phyloP scores from a whole-genome alignment of 2,888 invertebrate genomes.

The Phalera bucephala region DNA sequence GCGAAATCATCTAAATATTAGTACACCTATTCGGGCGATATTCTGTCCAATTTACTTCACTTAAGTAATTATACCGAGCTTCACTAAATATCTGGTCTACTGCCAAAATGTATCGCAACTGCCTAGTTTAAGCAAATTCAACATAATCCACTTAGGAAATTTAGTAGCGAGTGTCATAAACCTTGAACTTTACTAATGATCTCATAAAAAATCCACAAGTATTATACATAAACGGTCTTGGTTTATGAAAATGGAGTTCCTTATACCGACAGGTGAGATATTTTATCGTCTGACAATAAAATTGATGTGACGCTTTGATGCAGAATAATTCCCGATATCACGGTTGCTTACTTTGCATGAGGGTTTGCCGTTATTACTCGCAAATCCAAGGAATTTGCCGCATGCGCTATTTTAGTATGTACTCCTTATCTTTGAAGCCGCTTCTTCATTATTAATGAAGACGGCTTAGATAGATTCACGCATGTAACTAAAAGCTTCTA shows the following conservation, averaged over 20 bases:
- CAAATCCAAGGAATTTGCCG: slow-evolving; percentile 6
- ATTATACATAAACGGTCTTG: slow-evolving; percentile 19
- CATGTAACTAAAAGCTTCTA: slow-evolving; percentile 23
- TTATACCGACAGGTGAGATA: slow-evolving; percentile 31
- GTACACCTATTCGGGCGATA: slow-evolving; percentile 7
- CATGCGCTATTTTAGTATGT: not conserved
- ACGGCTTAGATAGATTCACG: slow-evolving; percentile 26
- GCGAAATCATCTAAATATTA: slow-evolving; percentile 2
- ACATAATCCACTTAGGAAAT: slow-evolving; percentile 29
- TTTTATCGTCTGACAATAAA: slow-evolving; percentile 49
- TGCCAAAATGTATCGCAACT: slow-evolving; percentile 37
- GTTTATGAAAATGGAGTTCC: slow-evolving; percentile 31
- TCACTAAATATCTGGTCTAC: slow-evolving; percentile 29
- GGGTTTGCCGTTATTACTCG: slow-evolving; percentile 11
- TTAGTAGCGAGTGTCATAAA: slow-evolving; percentile 16
- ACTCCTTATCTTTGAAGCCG: slow-evolving; percentile 6
- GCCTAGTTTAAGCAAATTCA: slow-evolving; percentile 27
- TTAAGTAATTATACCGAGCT: slow-evolving; percentile 27
- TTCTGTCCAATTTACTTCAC: slow-evolving; percentile 28
- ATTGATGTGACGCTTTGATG: slow-evolving; percentile 49
- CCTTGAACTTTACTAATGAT: slow-evolving; percentile 33
- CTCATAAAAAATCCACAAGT: slow-evolving; percentile 28
- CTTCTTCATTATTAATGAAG: slow-evolving; percentile 19
- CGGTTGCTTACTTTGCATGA: slow-evolving; percentile 50
- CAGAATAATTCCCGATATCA: slow-evolving; percentile 66